Evolutionary conservation across 2,113 vertebrate species (phyloP).

Genomic region (Xenotilapia longispinis): DNA sequence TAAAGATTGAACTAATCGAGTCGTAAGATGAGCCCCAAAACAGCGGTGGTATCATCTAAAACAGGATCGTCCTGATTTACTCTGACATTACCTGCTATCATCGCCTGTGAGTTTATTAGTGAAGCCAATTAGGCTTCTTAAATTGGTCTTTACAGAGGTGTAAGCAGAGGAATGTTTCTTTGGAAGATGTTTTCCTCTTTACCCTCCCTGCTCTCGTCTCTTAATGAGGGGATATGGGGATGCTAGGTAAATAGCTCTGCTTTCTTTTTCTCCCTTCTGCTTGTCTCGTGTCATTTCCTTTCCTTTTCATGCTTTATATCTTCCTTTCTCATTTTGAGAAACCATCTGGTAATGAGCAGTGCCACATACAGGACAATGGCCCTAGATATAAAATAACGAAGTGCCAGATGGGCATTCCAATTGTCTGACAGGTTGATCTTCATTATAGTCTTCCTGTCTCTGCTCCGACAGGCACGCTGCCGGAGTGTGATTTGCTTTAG

Average conservation of each 20-base stretch:
- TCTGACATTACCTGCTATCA: conserved; percentile 27
- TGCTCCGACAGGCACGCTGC: not conserved
- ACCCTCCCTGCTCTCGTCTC: conserved; percentile 18
- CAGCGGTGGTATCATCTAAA: not conserved
- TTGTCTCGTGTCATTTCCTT: conserved; percentile 2
- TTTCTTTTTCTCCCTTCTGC: not conserved
- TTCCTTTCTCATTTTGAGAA: conserved; percentile 21
- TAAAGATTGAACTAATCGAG: not conserved
- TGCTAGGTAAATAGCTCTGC: conserved; percentile 12
- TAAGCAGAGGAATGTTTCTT: not conserved
- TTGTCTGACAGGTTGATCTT: conserved; percentile 52
- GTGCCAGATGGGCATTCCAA: conserved; percentile 33
- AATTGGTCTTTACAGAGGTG: conserved; percentile 33
- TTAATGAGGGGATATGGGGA: conserved; percentile 29
- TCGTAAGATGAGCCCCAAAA: not conserved
- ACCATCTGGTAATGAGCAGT: conserved; percentile 46
- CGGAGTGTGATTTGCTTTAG: conserved; percentile 19
- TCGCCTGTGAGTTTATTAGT: conserved; percentile 19
- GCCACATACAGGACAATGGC: conserved; percentile 35
- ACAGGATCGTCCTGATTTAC: not conserved
- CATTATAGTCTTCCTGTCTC: conserved; percentile 39
- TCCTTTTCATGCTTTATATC: not conserved
- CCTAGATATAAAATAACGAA: conserved; percentile 22
- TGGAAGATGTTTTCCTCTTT: conserved; percentile 13
- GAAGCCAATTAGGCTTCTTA: conserved; percentile 34